These are phyloP conservation scores for Mustelus asterias DNA, from an alignment of 2,113 vertebrate species.

Conservation along the genomic window DNA sequence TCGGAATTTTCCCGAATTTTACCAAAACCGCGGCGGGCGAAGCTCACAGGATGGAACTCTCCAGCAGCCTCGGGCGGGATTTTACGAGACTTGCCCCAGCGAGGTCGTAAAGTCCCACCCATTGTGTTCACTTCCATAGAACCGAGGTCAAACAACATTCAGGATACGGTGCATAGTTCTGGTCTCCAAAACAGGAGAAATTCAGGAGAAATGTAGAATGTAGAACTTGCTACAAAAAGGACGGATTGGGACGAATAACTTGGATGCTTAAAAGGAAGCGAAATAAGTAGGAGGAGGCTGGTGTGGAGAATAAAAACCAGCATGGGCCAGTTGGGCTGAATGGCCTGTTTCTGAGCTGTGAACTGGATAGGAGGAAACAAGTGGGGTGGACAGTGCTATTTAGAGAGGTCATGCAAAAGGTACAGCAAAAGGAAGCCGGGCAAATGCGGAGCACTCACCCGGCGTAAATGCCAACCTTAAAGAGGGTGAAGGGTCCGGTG, in stretches of 20 bases:
- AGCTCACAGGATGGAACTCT: no score
- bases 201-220: not conserved
- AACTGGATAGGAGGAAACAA: not conserved
- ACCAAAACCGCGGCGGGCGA: no score
- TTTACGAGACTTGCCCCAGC: no score
- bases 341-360: not conserved
- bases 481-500: constrained; percentile 76
- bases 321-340: not conserved
- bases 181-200: not conserved
- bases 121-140: not conserved
- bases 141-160: not conserved
- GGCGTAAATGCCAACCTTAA: constrained; percentile 60
- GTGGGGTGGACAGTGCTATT: not conserved
- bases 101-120: no score
- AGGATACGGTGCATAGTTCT: not conserved
- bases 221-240: not conserved
- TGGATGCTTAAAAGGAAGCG: not conserved
- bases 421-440: not conserved
- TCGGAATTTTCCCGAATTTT: no score
- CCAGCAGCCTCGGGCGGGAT: no score
- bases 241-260: not conserved
- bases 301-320: not conserved
- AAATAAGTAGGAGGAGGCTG: not conserved
- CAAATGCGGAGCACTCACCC: not conserved
- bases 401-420: not conserved